phyloP scores from a whole-genome alignment of 2,113 vertebrate genomes.

The Corythornis vintsioides region DNA sequence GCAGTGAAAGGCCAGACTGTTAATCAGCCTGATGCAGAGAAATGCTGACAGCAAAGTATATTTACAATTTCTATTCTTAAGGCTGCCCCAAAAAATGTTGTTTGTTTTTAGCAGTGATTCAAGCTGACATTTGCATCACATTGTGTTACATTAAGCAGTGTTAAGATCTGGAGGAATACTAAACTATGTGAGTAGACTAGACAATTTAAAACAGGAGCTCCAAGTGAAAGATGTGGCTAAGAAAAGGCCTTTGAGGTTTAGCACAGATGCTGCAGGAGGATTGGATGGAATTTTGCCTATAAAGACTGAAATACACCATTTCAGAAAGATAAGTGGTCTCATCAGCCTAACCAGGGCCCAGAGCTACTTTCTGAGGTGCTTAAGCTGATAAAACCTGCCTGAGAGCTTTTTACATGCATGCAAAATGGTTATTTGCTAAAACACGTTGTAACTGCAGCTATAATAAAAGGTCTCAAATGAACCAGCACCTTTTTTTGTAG shows the following conservation, averaged over 20 bases:
- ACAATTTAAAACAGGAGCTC: slow-evolving; percentile 1
- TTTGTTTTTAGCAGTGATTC: slow-evolving; percentile 23
- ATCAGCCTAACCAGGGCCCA: background rate
- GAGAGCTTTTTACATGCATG: background rate
- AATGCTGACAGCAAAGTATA: background rate
- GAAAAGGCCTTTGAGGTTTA: slow-evolving; percentile 10
- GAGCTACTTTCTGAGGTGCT: background rate
- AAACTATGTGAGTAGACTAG: background rate
- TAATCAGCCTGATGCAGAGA: slow-evolving; percentile 9
- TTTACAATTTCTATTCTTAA: slow-evolving; percentile 16
- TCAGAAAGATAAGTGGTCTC: background rate
- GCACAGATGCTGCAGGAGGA: background rate
- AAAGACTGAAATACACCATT: background rate
- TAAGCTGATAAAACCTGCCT: slow-evolving; percentile 15
- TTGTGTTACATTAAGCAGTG: background rate
- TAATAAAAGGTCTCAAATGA: background rate
- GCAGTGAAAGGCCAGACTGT: background rate
- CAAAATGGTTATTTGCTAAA: background rate
- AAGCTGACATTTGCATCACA: background rate
- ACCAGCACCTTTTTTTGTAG: background rate
- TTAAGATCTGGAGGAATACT: background rate
- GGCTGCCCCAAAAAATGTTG: background rate
- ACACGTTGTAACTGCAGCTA: background rate
- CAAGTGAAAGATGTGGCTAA: background rate
- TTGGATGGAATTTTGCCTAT: background rate